Evolutionary conservation across 2,797 vertebrate genomes (phyloP), one percentile per base, ranked within the genome.

Genomic region (Xyrichtys novacula): DNA sequence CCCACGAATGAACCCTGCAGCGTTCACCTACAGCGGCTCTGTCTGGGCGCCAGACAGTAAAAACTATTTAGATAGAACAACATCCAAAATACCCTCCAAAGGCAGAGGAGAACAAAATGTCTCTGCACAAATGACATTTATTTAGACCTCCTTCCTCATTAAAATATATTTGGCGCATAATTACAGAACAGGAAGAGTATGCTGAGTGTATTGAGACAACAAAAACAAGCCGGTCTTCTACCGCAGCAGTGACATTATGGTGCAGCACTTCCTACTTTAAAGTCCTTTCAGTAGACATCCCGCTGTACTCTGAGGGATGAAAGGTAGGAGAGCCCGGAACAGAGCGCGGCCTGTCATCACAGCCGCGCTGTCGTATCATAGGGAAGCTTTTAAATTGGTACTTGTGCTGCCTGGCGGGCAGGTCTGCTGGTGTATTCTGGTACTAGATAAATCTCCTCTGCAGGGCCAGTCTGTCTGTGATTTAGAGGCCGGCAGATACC

Each of bases 111-210:
- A 72, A 74, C 55, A 31, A 74, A 68, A 63, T 10, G 47, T 79
- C 81, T 79, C 81, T 72, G 75, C 48, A 58, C 38, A 87, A 61
- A 84, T 79, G 44, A 76, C 79, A 67, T 89, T 87, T 88, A 88
- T 90, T 86, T 85, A 87, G 81, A 86, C 72, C 86, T 92, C 77
- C 70, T 78, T 91, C 82, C 85, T 87, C 88, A 91, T 91, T 90
- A 85, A 92, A 92, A 89, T 91, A 85, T 92, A 91, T 92, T 88
- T 91, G 88, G 87, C 71, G 74, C 85, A 90, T 94, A 91, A 93
- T 93, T 93, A 93, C 87, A 94, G 92, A 91, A 92, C 77, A 61
- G 77, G 65, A 76, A 78, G 56, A 47, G 25, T 56, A 53, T 66
- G 85, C 73, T 56, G 64, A 79, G 77, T 61, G 56, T 44, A 26